Percentiles rank a stretch among this genome's conserved stretches.
Evolutionary conservation across 2,888 invertebrate species (phyloP).

Genomic region (Polyploca ridens): DNA sequence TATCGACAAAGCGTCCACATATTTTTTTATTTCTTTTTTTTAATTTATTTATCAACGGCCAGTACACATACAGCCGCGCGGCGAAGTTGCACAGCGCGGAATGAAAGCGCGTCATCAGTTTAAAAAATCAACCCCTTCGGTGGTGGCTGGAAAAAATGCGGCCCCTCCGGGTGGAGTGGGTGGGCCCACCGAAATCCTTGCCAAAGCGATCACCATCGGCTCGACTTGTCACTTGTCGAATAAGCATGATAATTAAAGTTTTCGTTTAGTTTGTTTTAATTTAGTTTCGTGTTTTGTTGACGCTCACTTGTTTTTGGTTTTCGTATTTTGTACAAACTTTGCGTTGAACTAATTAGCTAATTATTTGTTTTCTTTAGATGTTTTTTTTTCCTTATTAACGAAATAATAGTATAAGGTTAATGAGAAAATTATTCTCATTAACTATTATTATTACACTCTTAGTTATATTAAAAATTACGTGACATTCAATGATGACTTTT

Average conservation of each 20-base stretch:
- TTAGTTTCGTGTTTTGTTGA: slow-evolving; percentile 50
- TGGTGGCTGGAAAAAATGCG: slow-evolving; percentile 80
- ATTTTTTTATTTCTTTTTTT: slow-evolving; percentile 59
- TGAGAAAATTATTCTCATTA: too few relatives aligned
- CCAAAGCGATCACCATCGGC: slow-evolving; percentile 81
- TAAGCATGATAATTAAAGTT: slow-evolving; percentile 82
- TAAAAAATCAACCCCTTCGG: slow-evolving; percentile 85
- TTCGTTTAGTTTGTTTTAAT: slow-evolving; percentile 67
- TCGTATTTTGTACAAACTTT: slow-evolving; percentile 28
- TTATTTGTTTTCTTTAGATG: slow-evolving; percentile 24
- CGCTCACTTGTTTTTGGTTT: slow-evolving; percentile 12
- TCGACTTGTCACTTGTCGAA: slow-evolving; percentile 83
- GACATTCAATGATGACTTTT: too few relatives aligned
- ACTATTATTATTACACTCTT: neutral
- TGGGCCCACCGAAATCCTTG: slow-evolving; percentile 80
- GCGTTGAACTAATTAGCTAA: slow-evolving; percentile 26
- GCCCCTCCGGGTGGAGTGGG: slow-evolving; percentile 71
- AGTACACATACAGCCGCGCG: slow-evolving; percentile 82
- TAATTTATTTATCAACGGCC: slow-evolving; percentile 78
- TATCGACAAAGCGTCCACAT: slow-evolving; percentile 78
- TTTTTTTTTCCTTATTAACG: slow-evolving; percentile 20
- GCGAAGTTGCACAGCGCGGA: slow-evolving; percentile 83
- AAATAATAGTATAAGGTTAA: neutral
- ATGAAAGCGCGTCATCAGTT: slow-evolving; percentile 86
- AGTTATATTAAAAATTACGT: neutral